Evolutionary conservation across 2,113 vertebrate species (phyloP).

Genomic region (western clawed frog (Xenopus tropicalis)): UCB_Xtro_10.0 CM004447.2:50973001-50973500

Average conservation of each 20-base stretch:
- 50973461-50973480: no score
- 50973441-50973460: background rate
- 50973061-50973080: no score
- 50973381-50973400: background rate
- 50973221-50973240: background rate
- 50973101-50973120: no score
- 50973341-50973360: background rate
- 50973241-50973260: background rate
- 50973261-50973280: background rate
- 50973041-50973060: no score
- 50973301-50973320: background rate
- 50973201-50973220: background rate
- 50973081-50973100: no score
- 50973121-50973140: no score
- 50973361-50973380: background rate
- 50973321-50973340: background rate
- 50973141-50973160: no score
- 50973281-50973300: background rate
- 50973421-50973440: background rate
- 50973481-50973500: no score
- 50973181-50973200: no score
- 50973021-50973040: no score
- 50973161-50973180: no score
- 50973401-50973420: background rate
- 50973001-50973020: no score